These are phyloP conservation scores for Elephantulus edwardii DNA, from an alignment of 2,113 vertebrate species.

Conservation along the genomic window DNA sequence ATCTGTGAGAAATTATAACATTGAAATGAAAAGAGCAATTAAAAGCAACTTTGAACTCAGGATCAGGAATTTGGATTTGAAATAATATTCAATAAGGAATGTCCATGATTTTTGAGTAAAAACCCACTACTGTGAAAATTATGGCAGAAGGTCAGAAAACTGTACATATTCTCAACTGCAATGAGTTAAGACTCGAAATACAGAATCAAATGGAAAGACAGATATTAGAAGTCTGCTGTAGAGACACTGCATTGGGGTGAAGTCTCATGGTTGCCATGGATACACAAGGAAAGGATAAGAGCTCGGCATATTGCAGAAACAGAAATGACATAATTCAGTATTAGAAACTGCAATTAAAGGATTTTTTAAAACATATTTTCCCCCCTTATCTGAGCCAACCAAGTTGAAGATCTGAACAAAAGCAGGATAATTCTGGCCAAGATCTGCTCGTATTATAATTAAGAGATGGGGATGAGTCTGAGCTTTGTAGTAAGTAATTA, in stretches of 20 bases:
- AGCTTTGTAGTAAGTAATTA: not conserved
- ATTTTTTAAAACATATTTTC: conserved; percentile 1
- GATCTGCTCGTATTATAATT: not conserved
- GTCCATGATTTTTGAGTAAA: not conserved
- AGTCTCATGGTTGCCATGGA: conserved; percentile 67
- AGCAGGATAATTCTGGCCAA: not conserved
- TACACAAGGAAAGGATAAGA: conserved; percentile 1
- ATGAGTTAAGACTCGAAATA: not conserved
- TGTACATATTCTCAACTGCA: not conserved
- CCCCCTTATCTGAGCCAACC: not conserved
- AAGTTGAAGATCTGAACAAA: not conserved
- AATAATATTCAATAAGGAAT: not conserved
- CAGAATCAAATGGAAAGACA: not conserved
- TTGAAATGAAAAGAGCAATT: not conserved
- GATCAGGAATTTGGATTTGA: not conserved
- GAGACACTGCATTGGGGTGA: not conserved
- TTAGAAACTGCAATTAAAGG: not conserved
- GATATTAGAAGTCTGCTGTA: not conserved
- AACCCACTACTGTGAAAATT: not conserved
- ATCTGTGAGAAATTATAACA: not conserved
- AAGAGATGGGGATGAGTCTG: not conserved
- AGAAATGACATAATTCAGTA: not conserved
- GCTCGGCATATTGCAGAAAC: not conserved
- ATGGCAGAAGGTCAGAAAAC: not conserved
- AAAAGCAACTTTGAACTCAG: accelerated